Conservation (phyloP, 2,797 vertebrate genomes). For the Oreortyx pictus region DNA sequence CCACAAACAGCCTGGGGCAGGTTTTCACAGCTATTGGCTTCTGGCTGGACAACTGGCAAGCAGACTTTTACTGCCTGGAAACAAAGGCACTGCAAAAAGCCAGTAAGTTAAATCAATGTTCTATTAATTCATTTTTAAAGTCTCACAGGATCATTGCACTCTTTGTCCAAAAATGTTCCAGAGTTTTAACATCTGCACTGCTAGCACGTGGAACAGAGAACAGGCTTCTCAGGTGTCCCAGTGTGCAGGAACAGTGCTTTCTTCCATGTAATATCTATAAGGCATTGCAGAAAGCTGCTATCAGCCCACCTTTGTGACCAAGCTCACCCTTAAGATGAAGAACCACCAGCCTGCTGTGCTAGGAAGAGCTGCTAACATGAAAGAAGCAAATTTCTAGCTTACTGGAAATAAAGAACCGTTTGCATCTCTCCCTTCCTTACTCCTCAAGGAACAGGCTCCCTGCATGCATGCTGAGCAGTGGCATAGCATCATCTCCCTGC, state of each 20-base stretch:
- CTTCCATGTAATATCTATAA: background rate
- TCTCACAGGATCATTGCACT: conserved; percentile 26
- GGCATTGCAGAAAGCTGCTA: background rate
- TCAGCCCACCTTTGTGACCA: background rate
- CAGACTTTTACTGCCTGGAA: conserved; percentile 61
- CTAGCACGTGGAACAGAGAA: background rate
- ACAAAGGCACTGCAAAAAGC: conserved; percentile 51
- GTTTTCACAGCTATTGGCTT: conserved; percentile 48
- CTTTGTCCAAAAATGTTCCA: conserved; percentile 47
- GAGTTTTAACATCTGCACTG: conserved; percentile 47
- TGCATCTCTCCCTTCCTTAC: background rate
- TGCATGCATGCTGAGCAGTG: rapidly evolving
- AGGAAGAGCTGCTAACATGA: background rate
- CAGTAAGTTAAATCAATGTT: conserved; percentile 56
- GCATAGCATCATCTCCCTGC: background rate
- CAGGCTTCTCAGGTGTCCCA: background rate
- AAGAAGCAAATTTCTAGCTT: background rate
- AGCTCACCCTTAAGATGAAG: background rate
- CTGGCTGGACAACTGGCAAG: conserved; percentile 62
- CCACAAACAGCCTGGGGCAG: conserved; percentile 40
- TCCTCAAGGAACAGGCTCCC: background rate
- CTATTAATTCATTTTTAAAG: conserved; percentile 65
- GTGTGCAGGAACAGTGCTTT: background rate
- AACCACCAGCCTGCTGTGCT: background rate
- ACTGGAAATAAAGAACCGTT: background rate